These are phyloP conservation scores for Hypsopygia costalis DNA, from an alignment of 2,888 invertebrate species.

Conservation along the genomic window DNA sequence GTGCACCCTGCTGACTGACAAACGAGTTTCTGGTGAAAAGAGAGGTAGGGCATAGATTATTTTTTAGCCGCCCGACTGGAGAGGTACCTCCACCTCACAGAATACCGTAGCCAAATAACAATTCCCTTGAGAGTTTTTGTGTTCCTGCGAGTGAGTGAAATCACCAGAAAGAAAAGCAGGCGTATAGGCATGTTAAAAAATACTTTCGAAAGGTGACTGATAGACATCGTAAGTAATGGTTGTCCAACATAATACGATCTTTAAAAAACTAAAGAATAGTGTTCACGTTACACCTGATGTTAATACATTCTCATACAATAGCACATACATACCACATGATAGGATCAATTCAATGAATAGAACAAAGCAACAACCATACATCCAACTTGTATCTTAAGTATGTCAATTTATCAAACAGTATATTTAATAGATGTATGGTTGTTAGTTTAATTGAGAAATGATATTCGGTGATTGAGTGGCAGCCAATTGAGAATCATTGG, in stretches of 20 bases:
- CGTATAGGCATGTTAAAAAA: no score
- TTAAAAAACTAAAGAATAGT: background rate
- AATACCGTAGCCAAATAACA: no score
- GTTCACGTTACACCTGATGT: no score
- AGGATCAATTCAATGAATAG: background rate
- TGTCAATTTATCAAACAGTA: constrained; percentile 2
- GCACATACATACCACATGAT: background rate
- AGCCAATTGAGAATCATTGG: constrained; percentile 13
- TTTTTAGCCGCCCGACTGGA: no score
- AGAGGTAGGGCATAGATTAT: no score
- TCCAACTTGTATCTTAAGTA: constrained; percentile 1
- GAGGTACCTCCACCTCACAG: no score
- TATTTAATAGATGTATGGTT: constrained; percentile 11
- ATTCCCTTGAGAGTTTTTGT: no score
- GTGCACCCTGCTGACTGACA: no score
- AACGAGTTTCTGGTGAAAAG: no score
- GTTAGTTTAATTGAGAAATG: constrained; percentile 18
- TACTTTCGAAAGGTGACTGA: background rate
- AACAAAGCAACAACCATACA: background rate
- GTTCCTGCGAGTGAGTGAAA: no score
- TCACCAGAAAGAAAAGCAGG: no score
- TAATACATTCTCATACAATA: background rate
- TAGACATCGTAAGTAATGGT: no score
- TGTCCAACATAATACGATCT: background rate
- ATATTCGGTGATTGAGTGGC: constrained; percentile 17